Conservation (phyloP, 92 coral and sea anemone genomes). For the Siderastrea siderea region DNA sequence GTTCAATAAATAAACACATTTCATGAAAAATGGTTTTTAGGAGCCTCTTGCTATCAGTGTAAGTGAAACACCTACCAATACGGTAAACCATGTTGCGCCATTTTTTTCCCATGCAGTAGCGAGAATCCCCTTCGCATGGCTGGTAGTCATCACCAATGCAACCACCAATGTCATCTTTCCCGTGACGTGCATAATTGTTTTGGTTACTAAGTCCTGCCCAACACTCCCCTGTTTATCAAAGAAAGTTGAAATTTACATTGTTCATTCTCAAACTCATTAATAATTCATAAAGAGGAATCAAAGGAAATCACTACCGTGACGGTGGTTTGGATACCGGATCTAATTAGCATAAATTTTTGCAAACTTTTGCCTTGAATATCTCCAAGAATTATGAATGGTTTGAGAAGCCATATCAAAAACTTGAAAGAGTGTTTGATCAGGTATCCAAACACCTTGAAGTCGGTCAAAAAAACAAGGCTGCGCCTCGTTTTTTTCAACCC, state of each 20-base stretch:
- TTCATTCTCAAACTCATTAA: neutral
- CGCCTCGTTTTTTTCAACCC: too few relatives aligned
- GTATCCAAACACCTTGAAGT: too few relatives aligned
- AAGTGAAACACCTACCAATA: slow-evolving; percentile 48
- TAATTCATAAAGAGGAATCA: too few relatives aligned
- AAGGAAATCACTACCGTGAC: too few relatives aligned
- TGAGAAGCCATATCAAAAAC: too few relatives aligned
- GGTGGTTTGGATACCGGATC: too few relatives aligned
- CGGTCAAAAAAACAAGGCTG: too few relatives aligned
- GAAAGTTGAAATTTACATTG: neutral
- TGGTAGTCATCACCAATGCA: slow-evolving; percentile 71
- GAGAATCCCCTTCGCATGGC: slow-evolving; percentile 49
- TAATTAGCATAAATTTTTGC: too few relatives aligned
- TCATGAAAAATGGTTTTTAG: neutral
- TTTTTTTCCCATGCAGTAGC: slow-evolving; percentile 64
- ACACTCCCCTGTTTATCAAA: slow-evolving; percentile 78
- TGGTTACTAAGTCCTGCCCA: slow-evolving; percentile 78
- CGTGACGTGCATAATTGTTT: slow-evolving; percentile 37
- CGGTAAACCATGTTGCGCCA: slow-evolving; percentile 65
- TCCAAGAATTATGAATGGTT: too few relatives aligned
- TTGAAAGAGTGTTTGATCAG: too few relatives aligned
- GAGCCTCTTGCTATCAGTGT: neutral
- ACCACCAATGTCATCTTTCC: slow-evolving; percentile 8
- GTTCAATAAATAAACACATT: slow-evolving; percentile 7
- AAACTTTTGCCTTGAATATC: too few relatives aligned